phyloP scores from a whole-genome alignment of 2,113 vertebrate genomes.

The Charina bottae region DNA sequence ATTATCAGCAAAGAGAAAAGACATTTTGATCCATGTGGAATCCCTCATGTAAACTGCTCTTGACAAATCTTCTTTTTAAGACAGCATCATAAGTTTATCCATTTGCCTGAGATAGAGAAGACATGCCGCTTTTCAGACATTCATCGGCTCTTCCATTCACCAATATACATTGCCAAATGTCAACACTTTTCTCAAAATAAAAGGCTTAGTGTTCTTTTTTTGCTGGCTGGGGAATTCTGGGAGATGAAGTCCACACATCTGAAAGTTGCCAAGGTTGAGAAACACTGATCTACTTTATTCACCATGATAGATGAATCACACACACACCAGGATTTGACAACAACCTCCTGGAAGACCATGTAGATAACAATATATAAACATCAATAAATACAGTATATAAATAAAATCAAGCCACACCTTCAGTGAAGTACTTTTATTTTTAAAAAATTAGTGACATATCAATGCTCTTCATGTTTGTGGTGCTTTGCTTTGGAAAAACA shows the following conservation, averaged over 20 bases:
- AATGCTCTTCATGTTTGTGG: neutral
- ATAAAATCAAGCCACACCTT: neutral
- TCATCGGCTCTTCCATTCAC: constrained; percentile 45
- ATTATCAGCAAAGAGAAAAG: constrained; percentile 25
- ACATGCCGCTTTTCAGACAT: constrained; percentile 57
- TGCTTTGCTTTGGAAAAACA: neutral
- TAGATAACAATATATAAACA: too few species aligned
- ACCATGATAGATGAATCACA: too few species aligned
- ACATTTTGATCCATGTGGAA: constrained; percentile 37
- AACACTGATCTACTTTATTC: too few species aligned
- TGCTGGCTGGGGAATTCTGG: neutral
- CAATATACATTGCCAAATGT: constrained; percentile 53
- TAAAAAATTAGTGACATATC: neutral
- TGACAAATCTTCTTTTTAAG: constrained; percentile 46
- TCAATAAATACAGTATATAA: too few species aligned
- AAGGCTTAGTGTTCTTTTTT: neutral
- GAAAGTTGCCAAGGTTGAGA: too few species aligned
- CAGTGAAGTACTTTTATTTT: neutral
- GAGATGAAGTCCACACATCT: too few species aligned
- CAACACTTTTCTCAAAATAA: constrained; percentile 15
- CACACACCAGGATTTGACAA: too few species aligned
- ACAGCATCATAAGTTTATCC: constrained; percentile 50
- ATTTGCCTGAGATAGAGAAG: constrained; percentile 48
- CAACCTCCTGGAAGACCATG: too few species aligned
- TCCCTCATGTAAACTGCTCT: neutral